Base-by-base conservation (phyloP, 2,797 vertebrate species). In the Danio albolineatus region DNA sequence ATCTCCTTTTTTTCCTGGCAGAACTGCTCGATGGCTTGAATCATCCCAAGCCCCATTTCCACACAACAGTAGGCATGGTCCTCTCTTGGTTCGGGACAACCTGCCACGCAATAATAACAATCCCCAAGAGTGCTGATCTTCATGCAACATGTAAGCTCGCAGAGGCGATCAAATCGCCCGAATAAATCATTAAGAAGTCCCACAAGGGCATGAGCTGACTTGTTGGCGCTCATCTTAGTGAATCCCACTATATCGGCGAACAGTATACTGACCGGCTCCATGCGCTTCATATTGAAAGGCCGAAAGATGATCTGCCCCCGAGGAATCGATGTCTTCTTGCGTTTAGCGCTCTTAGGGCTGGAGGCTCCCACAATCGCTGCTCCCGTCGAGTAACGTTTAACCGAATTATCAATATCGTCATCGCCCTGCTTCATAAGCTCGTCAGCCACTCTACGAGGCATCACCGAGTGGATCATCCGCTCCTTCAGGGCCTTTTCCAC, bases 41-140 rank as follows among this genome's bases (percentile, higher is more conserved):
- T 99, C 97, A 99, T 99, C 41, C 97, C 97, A 48, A 99, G 91
- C 73, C 97, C 97, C 97, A 99, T 99, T 87, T 98, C 97, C 1
- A 99, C 95, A 57, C 97, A 99, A 90, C 97, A 99, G 75, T 98
- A 98, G 19, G 97, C 96, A 0, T 99, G 97, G 83, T 98, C 97
- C 0, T 93, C 86, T 36, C 96, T 92, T 14, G 97, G 97, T 88
- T 98, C 97, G 0, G 97, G 97, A 86, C 97, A 99, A 14, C 97
- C 97, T 0, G 97, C 97, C 79, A 99, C 97, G 0, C 97, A 99
- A 82, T 99, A 99, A 85, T 99, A 99, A 84, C 97, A 99, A 90
- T 99, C 97, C 7, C 97, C 97, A 78, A 99, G 88, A 28, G 97
- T 99, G 84, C 97, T 99, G 89, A 99, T 98, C 88, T 99, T 99